These are phyloP conservation scores for Mastacembelus armatus DNA, from an alignment of 2,797 vertebrate genomes.

Conservation along the genomic window DNA sequence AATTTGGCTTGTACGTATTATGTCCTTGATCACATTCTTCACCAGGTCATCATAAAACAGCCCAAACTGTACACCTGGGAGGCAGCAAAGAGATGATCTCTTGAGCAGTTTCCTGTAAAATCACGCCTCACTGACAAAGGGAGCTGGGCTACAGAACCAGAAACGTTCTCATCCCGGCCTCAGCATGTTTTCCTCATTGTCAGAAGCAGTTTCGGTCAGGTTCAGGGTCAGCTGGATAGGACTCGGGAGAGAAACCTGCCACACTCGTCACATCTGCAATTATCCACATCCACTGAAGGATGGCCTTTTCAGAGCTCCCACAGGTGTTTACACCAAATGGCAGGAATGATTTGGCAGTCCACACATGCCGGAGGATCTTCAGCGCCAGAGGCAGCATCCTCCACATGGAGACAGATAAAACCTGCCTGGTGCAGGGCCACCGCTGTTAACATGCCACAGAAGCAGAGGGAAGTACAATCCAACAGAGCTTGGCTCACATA, in stretches of 20 bases:
- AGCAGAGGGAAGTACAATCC: conserved; percentile 22
- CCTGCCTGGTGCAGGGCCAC: conserved; percentile 51
- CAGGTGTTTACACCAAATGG: conserved; percentile 44
- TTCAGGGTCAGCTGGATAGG: conserved; percentile 47
- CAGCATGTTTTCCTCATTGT: conserved; percentile 37
- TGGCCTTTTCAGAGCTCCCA: conserved; percentile 25
- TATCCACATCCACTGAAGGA: conserved; percentile 41
- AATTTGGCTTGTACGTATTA: conserved; percentile 7
- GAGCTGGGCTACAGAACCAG: conserved; percentile 8
- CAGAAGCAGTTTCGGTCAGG: conserved; percentile 9
- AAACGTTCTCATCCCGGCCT: conserved; percentile 1
- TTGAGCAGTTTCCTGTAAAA: conserved; percentile 39
- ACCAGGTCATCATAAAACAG: conserved; percentile 14
- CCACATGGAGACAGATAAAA: conserved; percentile 65
- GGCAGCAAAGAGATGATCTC: conserved; percentile 26
- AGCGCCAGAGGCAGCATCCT: conserved; percentile 53
- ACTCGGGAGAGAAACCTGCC: conserved; percentile 21
- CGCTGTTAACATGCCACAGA: conserved; percentile 55
- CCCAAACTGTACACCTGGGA: conserved; percentile 11
- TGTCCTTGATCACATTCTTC: not conserved
- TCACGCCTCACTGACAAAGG: conserved; percentile 7
- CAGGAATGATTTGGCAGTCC: conserved; percentile 38
- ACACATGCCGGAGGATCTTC: conserved; percentile 33
- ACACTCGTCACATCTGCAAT: conserved; percentile 53
- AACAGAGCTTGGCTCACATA: conserved; percentile 43